Percentiles rank a stretch among this genome's conserved stretches.
phyloP scores from a whole-genome alignment of 2,797 vertebrate genomes.

The Diplodus puntazzo region DNA sequence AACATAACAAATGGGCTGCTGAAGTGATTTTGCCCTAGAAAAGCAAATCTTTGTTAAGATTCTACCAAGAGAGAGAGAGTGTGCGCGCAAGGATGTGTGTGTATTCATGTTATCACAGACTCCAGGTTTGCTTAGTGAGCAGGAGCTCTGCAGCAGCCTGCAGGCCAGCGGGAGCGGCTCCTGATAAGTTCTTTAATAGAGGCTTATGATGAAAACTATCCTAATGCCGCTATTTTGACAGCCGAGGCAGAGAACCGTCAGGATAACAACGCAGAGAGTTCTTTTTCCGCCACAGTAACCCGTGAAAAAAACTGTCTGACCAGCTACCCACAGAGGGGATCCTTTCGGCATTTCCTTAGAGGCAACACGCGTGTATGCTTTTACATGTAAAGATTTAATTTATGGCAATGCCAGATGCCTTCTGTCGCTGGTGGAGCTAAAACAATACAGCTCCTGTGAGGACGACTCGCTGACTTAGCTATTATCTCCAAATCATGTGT shows the following conservation, averaged over 20 bases:
- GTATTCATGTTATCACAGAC: constrained; percentile 50
- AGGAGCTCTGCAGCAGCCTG: constrained; percentile 55
- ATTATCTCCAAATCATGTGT: constrained; percentile 20
- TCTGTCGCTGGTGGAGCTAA: constrained; percentile 18
- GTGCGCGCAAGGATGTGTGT: constrained; percentile 13
- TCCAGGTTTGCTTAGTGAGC: constrained; percentile 64
- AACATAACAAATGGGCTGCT: constrained; percentile 32
- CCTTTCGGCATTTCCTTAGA: constrained; percentile 35
- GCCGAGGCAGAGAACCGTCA: constrained; percentile 25
- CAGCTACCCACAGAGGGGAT: constrained; percentile 11
- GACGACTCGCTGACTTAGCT: constrained; percentile 36
- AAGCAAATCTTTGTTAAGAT: constrained; percentile 52
- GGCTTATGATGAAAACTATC: constrained; percentile 62
- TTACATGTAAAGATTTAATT: constrained; percentile 30
- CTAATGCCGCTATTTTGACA: constrained; percentile 61
- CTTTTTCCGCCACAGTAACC: constrained; percentile 1
- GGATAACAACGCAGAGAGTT: constrained; percentile 17
- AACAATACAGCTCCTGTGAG: constrained; percentile 33
- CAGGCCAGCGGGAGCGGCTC: constrained; percentile 49
- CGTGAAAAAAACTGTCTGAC: constrained; percentile 33
- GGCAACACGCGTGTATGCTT: neutral
- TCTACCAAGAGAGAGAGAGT: constrained; percentile 4
- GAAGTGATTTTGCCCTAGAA: constrained; percentile 52
- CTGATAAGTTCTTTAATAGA: constrained; percentile 65
- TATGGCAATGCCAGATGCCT: constrained; percentile 13